These are phyloP conservation scores for Perccottus glenii DNA, from an alignment of 2,113 vertebrate species.

Conservation along the genomic window DNA sequence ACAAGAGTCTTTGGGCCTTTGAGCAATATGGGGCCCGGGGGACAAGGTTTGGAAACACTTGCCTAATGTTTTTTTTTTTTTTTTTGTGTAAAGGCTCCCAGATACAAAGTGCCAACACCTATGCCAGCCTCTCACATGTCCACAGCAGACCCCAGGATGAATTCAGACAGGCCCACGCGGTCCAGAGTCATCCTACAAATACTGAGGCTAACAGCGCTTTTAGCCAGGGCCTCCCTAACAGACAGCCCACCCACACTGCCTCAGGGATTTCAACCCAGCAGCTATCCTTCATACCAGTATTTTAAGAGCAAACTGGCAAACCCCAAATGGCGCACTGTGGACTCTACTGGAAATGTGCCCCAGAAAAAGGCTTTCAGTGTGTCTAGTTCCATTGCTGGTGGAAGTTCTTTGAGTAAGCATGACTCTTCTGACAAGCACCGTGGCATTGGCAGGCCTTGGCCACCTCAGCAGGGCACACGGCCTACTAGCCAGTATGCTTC, in stretches of 20 bases:
- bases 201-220: neutral
- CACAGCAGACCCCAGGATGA: conserved; percentile 44
- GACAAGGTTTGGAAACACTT: too few relatives aligned
- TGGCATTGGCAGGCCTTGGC: neutral
- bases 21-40: too few relatives aligned
- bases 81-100: conserved; percentile 18
- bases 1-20: too few relatives aligned
- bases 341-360: neutral
- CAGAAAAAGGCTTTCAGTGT: neutral
- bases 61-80: neutral
- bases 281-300: neutral
- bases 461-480: neutral
- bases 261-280: neutral
- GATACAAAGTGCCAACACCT: neutral
- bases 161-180: conserved; percentile 49
- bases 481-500: neutral
- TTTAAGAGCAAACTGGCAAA: neutral
- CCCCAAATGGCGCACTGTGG: neutral
- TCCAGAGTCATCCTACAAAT: neutral
- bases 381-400: conserved; percentile 13
- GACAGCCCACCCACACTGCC: neutral
- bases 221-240: neutral
- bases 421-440: neutral
- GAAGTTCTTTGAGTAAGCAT: neutral
- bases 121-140: conserved; percentile 42